Evolutionary conservation across 2,888 invertebrate genomes (phyloP).

Genomic region (Imbricaverruca yamaguchii): DNA sequence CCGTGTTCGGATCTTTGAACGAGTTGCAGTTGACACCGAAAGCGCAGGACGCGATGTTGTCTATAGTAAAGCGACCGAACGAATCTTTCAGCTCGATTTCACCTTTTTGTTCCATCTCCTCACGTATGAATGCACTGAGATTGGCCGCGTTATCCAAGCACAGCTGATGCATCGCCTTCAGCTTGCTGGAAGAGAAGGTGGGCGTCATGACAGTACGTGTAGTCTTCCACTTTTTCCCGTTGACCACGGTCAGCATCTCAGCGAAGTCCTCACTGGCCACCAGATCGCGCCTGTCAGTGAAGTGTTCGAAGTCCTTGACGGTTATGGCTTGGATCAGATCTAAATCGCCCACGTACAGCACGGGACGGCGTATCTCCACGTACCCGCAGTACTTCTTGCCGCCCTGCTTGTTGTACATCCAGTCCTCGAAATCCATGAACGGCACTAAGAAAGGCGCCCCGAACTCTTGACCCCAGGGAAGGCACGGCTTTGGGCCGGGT

Average conservation of each 20-base stretch:
- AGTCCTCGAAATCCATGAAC: not conserved
- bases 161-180: constrained; percentile 56
- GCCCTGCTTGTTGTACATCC: not conserved
- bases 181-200: constrained; percentile 57
- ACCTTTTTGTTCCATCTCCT: constrained; percentile 39
- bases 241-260: not conserved
- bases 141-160: constrained; percentile 52
- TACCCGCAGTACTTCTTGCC: not conserved
- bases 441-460: not conserved
- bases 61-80: constrained; percentile 53
- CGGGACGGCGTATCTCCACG: not conserved
- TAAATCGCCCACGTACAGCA: not conserved
- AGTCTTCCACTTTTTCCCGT: constrained; percentile 54
- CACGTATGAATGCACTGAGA: constrained; percentile 45
- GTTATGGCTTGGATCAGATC: not conserved
- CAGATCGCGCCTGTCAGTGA: not conserved
- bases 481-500: not conserved
- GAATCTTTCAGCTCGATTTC: constrained; percentile 49
- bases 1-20: constrained; percentile 46
- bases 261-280: not conserved
- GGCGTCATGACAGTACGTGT: constrained; percentile 56
- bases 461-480: not conserved
- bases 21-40: constrained; percentile 56
- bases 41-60: constrained; percentile 54
- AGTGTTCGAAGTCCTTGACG: not conserved